Evolutionary conservation across 2,797 vertebrate species (phyloP), one percentile per base, ranked within the genome.

Genomic region (Synanceia verrucosa): DNA sequence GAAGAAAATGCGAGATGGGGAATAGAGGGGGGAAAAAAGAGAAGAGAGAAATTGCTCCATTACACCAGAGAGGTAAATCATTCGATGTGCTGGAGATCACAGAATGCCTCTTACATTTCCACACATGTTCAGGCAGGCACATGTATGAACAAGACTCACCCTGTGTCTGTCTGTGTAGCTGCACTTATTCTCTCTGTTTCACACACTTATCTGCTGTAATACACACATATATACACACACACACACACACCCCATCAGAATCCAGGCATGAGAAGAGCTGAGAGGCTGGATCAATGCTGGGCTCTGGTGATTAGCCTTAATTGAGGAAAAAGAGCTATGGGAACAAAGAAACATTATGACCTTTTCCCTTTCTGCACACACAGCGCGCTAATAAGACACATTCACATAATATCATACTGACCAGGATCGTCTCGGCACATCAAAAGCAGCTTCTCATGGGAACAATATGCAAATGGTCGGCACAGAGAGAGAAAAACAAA

Each of bases 41-140:
- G 82, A 81, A 69, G 83, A 81, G 65, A 89, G 88, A 91, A 93
- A 94, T 91, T 90, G 89, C 88, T 86, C 91, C 89, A 93, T 94
- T 94, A 94, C 90, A 86, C 85, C 73, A 81, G 85, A 89, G 88
- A 91, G 84, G 91, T 94, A 93, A 94, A 94, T 94, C 93, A 93
- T 89, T 91, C 65, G 33, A 85, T 73, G 79, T 80, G 78, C 85
- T 67, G 73, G 87, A 90, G 87, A 91, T 87, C 88, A 88, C 82
- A 86, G 76, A 87, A 88, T 79, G 75, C 62, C 74, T 86, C 90
- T 93, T 90, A 86, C 85, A 92, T 89, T 79, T 78, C 84, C 78
- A 90, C 76, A 73, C 82, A 75, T 83, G 71, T 57, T 65, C 78
- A 71, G 67, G 44, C 16, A 4, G 37, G 39, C 48, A 71, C 73